Percentiles rank a stretch among this genome's conserved stretches.
Evolutionary conservation across 2,113 vertebrate species (phyloP).

Genomic region (Pan troglodytes): DNA sequence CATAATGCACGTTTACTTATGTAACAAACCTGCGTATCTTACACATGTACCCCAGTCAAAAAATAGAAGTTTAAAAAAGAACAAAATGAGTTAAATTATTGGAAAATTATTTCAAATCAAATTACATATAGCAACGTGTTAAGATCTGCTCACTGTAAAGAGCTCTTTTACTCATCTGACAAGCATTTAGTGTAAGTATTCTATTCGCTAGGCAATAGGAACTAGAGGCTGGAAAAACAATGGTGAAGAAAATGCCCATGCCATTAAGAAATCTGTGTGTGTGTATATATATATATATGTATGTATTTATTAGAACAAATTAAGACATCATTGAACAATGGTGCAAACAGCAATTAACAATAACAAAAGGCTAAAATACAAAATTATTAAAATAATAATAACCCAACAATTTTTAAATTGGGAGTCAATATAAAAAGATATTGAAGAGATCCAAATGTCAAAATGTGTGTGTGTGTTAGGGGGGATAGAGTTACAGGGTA

Average conservation of each 20-base stretch:
- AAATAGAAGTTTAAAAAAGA: too few relatives aligned
- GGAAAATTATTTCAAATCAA: not conserved
- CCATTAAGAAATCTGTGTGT: not conserved
- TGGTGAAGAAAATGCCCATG: not conserved
- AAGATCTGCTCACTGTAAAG: not conserved
- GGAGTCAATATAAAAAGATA: too few relatives aligned
- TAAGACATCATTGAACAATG: not conserved
- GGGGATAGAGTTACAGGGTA: too few relatives aligned
- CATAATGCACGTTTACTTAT: too few relatives aligned
- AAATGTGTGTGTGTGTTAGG: too few relatives aligned
- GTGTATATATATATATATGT: accelerated
- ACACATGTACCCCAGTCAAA: too few relatives aligned
- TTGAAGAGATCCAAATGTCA: too few relatives aligned
- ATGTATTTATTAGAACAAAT: not conserved
- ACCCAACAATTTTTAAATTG: too few relatives aligned
- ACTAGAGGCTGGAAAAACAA: not conserved
- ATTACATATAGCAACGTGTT: not conserved
- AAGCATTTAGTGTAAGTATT: not conserved
- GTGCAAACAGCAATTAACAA: not conserved
- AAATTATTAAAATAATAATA: too few relatives aligned
- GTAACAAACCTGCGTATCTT: not conserved
- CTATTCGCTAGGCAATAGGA: not conserved
- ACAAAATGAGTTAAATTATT: not conserved
- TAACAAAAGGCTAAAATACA: not conserved
- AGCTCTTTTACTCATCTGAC: not conserved